These are phyloP conservation scores for Anguilla marmorata DNA, from an alignment of 2,797 vertebrate species.

Conservation along the genomic window DNA sequence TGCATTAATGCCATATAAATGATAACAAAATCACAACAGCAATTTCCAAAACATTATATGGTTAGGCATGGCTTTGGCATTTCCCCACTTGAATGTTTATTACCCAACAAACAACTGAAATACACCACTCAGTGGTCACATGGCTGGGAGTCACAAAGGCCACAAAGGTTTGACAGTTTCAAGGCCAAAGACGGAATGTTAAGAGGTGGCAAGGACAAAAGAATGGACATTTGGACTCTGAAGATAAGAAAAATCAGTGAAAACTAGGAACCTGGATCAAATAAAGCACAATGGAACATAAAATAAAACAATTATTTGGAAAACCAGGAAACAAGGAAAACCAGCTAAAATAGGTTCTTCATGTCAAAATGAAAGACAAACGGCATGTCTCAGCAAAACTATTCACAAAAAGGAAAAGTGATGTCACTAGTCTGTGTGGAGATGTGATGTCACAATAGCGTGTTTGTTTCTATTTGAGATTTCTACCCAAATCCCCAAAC, in stretches of 20 bases:
- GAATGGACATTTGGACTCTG: too few species aligned
- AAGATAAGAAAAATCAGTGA: too few species aligned
- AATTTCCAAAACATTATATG: neutral
- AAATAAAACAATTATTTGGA: neutral
- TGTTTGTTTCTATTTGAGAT: neutral
- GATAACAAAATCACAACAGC: neutral
- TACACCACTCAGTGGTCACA: neutral
- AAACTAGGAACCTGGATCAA: too few species aligned
- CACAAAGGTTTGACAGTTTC: neutral
- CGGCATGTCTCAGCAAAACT: neutral
- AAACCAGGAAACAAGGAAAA: neutral
- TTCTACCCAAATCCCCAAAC: neutral
- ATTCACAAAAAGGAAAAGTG: neutral
- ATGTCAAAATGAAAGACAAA: neutral
- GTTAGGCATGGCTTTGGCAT: neutral
- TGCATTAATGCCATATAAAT: neutral
- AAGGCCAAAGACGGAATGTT: neutral
- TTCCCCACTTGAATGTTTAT: neutral
- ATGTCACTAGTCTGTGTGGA: neutral
- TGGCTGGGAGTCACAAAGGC: neutral
- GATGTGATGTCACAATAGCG: neutral
- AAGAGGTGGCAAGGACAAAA: neutral
- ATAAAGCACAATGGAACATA: neutral
- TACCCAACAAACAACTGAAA: neutral
- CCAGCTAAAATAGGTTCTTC: neutral